Evolutionary conservation across 1,140 invertebrate genomes (phyloP).

Genomic region (Drosophila miranda): DNA sequence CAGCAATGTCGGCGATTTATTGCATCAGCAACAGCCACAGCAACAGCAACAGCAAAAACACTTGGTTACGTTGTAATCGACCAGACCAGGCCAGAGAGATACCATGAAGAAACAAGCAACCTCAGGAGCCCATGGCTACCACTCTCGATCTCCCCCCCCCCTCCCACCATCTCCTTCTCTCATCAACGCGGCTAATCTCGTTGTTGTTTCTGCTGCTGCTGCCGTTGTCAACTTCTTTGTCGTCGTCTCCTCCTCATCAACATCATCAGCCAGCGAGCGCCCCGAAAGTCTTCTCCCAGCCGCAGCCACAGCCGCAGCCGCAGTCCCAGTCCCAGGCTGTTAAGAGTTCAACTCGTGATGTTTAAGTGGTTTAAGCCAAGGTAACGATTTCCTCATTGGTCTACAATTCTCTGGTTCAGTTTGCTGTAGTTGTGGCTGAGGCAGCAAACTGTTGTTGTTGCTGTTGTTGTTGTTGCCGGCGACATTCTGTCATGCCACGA

Average conservation of each 20-base stretch:
- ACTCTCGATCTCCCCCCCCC: slow-evolving; percentile 25
- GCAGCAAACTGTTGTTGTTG: slow-evolving; percentile 35
- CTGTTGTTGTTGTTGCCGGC: slow-evolving; percentile 56
- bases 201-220: slow-evolving; percentile 30
- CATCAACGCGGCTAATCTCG: slow-evolving; percentile 38
- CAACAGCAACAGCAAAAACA: slow-evolving; percentile 44
- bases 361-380: slow-evolving; percentile 73
- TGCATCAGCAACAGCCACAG: slow-evolving; percentile 58
- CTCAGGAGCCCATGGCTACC: slow-evolving; percentile 70
- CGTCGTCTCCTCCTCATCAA: slow-evolving; percentile 63
- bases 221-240: slow-evolving; percentile 58
- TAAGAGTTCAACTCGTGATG: slow-evolving; percentile 80
- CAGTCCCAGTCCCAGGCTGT: slow-evolving; percentile 66
- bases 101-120: slow-evolving; percentile 70
- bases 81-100: slow-evolving; percentile 40
- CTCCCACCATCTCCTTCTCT: slow-evolving; percentile 21
- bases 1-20: slow-evolving; percentile 72
- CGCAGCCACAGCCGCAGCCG: slow-evolving; percentile 4
- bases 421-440: slow-evolving; percentile 18
- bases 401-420: slow-evolving; percentile 49
- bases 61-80: slow-evolving; percentile 67
- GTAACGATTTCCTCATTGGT: slow-evolving; percentile 76
- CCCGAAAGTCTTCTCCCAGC: slow-evolving; percentile 44
- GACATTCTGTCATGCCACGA: slow-evolving; percentile 78
- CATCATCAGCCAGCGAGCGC: slow-evolving; percentile 23